Base-by-base conservation (phyloP, 2,113 vertebrate genomes). In the Callithrix jacchus region DNA sequence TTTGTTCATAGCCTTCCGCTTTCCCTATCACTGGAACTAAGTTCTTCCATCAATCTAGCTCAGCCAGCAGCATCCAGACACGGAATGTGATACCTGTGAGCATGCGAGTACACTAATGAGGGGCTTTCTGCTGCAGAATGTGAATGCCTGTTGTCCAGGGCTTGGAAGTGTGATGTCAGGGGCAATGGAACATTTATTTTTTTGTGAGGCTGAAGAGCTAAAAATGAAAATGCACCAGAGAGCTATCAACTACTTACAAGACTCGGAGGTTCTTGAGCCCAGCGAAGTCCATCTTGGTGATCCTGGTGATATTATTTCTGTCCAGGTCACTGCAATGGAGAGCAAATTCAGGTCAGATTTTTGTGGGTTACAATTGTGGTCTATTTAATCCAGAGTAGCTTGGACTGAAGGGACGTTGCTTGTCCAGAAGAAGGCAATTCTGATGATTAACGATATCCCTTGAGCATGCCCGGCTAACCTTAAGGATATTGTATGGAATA, bases 221-320 rank as follows among this genome's bases (percentile, higher is more conserved):
- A 73, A 70, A 86, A 93, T 61, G 64, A 89, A 91, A 86, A 56
- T 3, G 5, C 23, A 5, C 5, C 8, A 5, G 52, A 68, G 21
- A 85, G 18, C 17, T n/a, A 49, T 18, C 10, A 21, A 42, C 79
- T 97, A 99, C 99, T 99, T 98, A 99, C 99, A 99, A 98, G 97
- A 99, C 99, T 91, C 99, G 99, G 73, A 99, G 99, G 97, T 99
- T 99, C 98, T 99, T 99, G 95, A 99, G 98, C 49, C 99, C 99
- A 4, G 99, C 98, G 64, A 99, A 99, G 98, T 99, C 99, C 10
- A 98, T 99, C 98, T 99, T 99, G 2, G 99, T 99, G 98, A 99
- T 99, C 96, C 99, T 99, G 89, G 99, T 99, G 98, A 99, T 99
- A 96, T 99, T 99, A 96, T 99, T 99, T 98, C 99, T 99, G 98